These are phyloP conservation scores for Apamea anceps DNA, from an alignment of 2,888 invertebrate genomes.

Conservation along the genomic window DNA sequence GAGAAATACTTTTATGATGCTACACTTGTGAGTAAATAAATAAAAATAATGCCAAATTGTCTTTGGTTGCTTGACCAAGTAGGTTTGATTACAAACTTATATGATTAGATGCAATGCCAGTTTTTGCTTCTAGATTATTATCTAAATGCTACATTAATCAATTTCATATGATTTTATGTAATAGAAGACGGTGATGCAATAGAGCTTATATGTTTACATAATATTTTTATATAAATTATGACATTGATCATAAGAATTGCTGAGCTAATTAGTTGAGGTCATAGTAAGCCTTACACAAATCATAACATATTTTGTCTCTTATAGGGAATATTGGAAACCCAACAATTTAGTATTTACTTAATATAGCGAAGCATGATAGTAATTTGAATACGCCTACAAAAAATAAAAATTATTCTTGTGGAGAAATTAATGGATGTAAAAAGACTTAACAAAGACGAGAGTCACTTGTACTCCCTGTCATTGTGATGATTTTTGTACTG, in stretches of 20 bases:
- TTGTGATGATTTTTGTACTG: too few relatives aligned
- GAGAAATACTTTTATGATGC: constrained; percentile 74
- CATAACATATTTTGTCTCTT: not conserved
- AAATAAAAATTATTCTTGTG: too few relatives aligned
- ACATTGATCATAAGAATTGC: not conserved
- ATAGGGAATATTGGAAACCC: not conserved
- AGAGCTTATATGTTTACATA: not conserved
- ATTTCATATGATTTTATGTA: not conserved
- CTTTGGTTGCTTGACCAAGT: constrained; percentile 46
- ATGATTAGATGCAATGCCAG: not conserved
- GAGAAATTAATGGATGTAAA: not conserved
- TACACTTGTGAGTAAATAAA: constrained; percentile 75
- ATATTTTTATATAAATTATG: not conserved
- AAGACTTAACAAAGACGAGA: too few relatives aligned
- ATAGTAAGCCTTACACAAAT: not conserved
- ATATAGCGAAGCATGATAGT: not conserved
- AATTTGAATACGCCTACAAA: not conserved
- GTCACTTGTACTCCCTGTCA: too few relatives aligned
- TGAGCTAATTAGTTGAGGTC: not conserved
- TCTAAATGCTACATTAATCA: not conserved
- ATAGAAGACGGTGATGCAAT: constrained; percentile 5
- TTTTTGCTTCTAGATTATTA: not conserved
- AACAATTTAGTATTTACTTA: not conserved
- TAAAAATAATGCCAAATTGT: constrained; percentile 56
- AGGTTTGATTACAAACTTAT: constrained; percentile 31